phyloP scores from a whole-genome alignment of 2,797 vertebrate genomes.

The Acropternis orthonyx region DNA sequence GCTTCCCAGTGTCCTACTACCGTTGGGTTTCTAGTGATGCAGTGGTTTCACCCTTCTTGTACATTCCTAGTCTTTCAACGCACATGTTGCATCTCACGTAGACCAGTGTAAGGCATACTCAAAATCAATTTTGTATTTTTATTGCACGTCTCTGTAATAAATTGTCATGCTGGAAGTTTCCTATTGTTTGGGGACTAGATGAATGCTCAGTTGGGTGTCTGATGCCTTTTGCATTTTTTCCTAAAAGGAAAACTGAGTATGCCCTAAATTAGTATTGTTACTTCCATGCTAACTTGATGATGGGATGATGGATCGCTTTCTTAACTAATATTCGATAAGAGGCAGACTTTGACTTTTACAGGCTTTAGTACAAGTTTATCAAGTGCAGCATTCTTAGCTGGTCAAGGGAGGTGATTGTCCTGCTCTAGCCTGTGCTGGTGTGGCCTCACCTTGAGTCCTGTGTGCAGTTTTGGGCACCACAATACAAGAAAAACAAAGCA shows the following conservation, averaged over 20 bases:
- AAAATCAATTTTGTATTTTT: neutral
- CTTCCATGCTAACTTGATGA: neutral
- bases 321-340: neutral
- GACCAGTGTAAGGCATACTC: fast-evolving
- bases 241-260: neutral
- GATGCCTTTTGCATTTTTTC: neutral
- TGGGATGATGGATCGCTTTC: neutral
- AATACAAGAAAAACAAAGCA: neutral
- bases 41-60: neutral
- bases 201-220: neutral
- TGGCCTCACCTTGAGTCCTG: neutral
- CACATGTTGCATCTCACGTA: neutral
- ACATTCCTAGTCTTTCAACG: fast-evolving
- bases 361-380: neutral
- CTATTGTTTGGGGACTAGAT: neutral
- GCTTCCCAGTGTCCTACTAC: neutral
- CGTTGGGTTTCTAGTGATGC: neutral
- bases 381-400: neutral
- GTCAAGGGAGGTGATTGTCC: neutral
- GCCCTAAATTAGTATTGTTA: neutral
- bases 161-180: neutral
- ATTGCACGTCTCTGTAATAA: neutral
- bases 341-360: neutral
- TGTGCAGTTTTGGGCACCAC: neutral
- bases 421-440: neutral